A percentile compares a stretch with the other conserved stretches of the same genome.
Evolutionary conservation across 2,797 vertebrate species (phyloP).

Genomic region (Pantherophis vulpinus): DNA sequence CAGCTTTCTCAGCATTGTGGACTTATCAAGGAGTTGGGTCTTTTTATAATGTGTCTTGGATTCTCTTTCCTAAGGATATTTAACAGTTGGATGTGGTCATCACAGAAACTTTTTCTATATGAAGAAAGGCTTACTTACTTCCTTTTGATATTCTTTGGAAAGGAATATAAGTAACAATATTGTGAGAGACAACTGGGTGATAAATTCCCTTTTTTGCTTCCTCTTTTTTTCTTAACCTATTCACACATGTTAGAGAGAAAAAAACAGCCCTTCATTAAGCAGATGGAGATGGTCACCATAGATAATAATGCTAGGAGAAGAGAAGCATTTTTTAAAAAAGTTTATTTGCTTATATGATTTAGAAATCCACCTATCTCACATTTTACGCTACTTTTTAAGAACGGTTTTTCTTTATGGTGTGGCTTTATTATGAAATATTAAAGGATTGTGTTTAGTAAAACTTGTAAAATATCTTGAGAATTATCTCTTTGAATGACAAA

Average conservation of each 20-base stretch:
- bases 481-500: background rate
- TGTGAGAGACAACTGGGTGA: background rate
- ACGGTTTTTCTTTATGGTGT: background rate
- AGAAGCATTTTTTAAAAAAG: background rate
- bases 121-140: background rate
- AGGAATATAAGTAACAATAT: background rate
- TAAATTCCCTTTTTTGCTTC: background rate
- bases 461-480: background rate
- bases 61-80: background rate
- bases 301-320: background rate
- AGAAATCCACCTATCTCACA: background rate
- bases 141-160: background rate
- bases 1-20: background rate
- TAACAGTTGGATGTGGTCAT: background rate
- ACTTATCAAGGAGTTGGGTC: background rate
- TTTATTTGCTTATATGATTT: background rate
- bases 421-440: background rate
- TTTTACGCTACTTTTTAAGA: background rate
- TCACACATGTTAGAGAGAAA: background rate
- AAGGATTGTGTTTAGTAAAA: background rate
- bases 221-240: background rate
- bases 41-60: background rate
- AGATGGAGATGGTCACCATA: background rate
- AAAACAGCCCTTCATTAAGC: background rate
- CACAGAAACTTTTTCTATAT: background rate